Conservation (phyloP, 2,797 vertebrate genomes). For the Liparis tanakae region DNA sequence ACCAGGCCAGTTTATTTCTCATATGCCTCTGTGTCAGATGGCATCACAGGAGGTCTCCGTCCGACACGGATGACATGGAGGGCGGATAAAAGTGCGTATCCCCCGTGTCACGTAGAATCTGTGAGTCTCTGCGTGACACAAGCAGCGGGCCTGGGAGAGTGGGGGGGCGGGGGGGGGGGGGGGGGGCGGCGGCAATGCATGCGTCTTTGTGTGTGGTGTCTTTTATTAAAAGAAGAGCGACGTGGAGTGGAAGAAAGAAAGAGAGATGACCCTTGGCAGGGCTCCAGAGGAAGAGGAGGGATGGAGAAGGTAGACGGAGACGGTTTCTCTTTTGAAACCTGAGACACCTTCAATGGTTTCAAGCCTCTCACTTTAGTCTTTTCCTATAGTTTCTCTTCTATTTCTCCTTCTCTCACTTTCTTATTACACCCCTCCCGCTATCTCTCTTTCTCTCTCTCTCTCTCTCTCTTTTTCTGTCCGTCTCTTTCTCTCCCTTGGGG, state of each 20-base stretch:
- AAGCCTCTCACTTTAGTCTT: constrained; percentile 10
- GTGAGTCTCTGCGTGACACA: constrained; percentile 39
- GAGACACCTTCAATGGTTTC: constrained; percentile 55
- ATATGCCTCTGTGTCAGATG: constrained; percentile 46
- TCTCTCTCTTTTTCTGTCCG: constrained; percentile 49
- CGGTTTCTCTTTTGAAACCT: constrained; percentile 68
- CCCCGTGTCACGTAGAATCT: constrained; percentile 40
- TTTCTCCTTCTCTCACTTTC: constrained; percentile 51
- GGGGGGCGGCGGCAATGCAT: constrained; percentile 11
- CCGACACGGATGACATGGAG: constrained; percentile 64
- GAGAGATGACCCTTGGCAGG: constrained; percentile 57
- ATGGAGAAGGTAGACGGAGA: constrained; percentile 27
- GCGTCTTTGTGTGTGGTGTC: constrained; percentile 36
- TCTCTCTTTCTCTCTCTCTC: constrained; percentile 58
- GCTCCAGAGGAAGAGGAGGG: constrained; percentile 47
- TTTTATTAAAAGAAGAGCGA: constrained; percentile 67
- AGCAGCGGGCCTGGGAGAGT: constrained; percentile 41
- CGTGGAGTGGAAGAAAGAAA: constrained; percentile 33
- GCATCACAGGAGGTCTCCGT: constrained; percentile 62
- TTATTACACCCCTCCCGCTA: constrained; percentile 33
- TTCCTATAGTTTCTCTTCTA: constrained; percentile 12
- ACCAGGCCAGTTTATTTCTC: constrained; percentile 58
- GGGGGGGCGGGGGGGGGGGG: constrained; percentile 2
- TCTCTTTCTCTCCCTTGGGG: constrained; percentile 62
- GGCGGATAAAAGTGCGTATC: constrained; percentile 43